These are phyloP conservation scores for Mactromeris polynyma DNA, from an alignment of 2,888 invertebrate genomes.

Conservation along the genomic window DNA sequence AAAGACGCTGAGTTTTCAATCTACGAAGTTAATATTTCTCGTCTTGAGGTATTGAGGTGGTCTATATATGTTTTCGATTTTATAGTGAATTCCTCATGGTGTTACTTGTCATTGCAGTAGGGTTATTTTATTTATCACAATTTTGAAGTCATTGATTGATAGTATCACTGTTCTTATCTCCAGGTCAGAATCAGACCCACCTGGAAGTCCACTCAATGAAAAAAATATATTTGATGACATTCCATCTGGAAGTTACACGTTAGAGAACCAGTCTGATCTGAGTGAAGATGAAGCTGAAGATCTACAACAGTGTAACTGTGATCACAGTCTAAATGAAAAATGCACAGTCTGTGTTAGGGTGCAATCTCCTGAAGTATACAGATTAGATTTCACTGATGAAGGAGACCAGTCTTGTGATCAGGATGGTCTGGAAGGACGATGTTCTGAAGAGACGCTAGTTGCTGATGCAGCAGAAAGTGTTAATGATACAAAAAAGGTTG, in stretches of 20 bases:
- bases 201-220: slow-evolving; percentile 53
- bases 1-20: too few species aligned
- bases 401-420: slow-evolving; percentile 66
- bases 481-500: slow-evolving; percentile 30
- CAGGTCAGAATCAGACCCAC: slow-evolving; percentile 66
- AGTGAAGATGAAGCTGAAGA: slow-evolving; percentile 51
- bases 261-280: slow-evolving; percentile 61
- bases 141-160: not conserved
- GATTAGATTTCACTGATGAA: slow-evolving; percentile 68
- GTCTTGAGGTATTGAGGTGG: too few species aligned
- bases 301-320: slow-evolving; percentile 59
- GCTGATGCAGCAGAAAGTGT: not conserved
- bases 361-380: slow-evolving; percentile 68
- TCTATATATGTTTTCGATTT: too few species aligned
- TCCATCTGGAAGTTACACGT: slow-evolving; percentile 49
- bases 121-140: too few species aligned
- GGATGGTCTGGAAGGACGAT: slow-evolving; percentile 31
- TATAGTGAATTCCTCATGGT: too few species aligned
- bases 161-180: not conserved
- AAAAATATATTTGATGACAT: slow-evolving; percentile 61
- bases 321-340: slow-evolving; percentile 62
- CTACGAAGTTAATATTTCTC: too few species aligned
- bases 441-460: not conserved
- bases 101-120: too few species aligned
- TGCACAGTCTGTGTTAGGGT: slow-evolving; percentile 66